Base-by-base conservation (phyloP, 2,888 invertebrate genomes). In the Phoronis australis region DNA sequence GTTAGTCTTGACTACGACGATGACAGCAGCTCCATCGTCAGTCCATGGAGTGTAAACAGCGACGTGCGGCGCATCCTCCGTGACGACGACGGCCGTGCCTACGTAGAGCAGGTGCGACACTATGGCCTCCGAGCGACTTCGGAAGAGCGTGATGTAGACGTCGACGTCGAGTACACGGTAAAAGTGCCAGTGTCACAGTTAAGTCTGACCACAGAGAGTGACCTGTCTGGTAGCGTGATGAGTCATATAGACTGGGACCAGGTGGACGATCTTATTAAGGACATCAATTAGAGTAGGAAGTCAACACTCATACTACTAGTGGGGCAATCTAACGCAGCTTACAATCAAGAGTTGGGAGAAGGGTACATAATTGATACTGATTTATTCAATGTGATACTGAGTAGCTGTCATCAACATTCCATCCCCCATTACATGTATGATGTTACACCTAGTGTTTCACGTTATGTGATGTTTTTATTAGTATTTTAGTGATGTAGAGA, bases 181-280 rank as follows among this genome's bases (percentile, higher is more conserved):
- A 18, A 6, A 12, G 69, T 71, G 44, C 66, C 68, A 48, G 61
- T 69, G 24, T 62, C 65, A 41, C 68, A 70, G 18, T 66, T 69
- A 4, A 55, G 57, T 31, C 66, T 68, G 9, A 67, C 67, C 9
- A 31, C 31, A 31, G 15, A 12, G 31, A 31, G 9, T 0, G 68
- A 67, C 35, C 62, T 50, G 4, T 62, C 65, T 45, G 70, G 66
- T 45, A 69, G 69, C 54, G 61, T 72, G 21, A 62, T 66, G 55
- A 69, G 68, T 52, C 65, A 61, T 40, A 71, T 73, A 45, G 73
- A 73, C 60, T 73, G 73, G 73, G 71, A 71, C 51, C 65, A 66
- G 31, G 65, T 73, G 3, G 68, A 73, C 37, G 57, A 67, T 45
- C 55, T 71, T 2, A 68, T 71, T 41, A 65, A 62, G 12, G 68